Evolutionary conservation across 2,797 vertebrate genomes (phyloP).

Genomic region (Protosalanx chinensis): DNA sequence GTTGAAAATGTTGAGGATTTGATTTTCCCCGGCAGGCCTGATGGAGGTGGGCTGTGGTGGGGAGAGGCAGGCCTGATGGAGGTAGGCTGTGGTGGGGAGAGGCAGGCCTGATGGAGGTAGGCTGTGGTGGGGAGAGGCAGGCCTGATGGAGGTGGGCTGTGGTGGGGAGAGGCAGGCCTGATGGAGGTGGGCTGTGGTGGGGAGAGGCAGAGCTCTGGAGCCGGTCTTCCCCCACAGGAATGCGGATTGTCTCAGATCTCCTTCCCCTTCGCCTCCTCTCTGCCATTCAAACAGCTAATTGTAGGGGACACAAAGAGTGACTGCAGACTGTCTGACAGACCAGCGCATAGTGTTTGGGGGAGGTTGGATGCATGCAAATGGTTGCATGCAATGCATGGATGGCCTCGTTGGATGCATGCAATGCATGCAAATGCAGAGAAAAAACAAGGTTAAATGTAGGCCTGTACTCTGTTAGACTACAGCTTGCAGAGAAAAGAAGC

Average conservation of each 20-base stretch:
- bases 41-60: conserved; percentile 46
- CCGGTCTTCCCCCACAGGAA: conserved; percentile 94
- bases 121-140: conserved; percentile 45
- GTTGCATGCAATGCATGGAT: no score
- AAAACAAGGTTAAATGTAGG: conserved; percentile 4
- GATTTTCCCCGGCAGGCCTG: conserved; percentile 63
- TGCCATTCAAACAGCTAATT: conserved; percentile 80
- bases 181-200: conserved; percentile 67
- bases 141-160: conserved; percentile 18
- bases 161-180: conserved; percentile 48
- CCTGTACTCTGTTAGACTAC: no score
- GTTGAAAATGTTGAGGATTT: conserved; percentile 53
- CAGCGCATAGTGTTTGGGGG: conserved; percentile 49
- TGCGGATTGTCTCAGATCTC: conserved; percentile 86
- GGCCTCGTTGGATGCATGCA: no score
- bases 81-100: no score
- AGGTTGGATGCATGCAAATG: conserved; percentile 43
- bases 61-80: conserved; percentile 51
- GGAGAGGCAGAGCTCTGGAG: conserved; percentile 86
- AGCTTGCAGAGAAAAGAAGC: neutral
- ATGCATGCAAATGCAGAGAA: conserved; percentile 42
- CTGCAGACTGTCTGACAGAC: conserved; percentile 70
- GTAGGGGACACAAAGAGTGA: conserved; percentile 73
- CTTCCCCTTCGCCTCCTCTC: conserved; percentile 76
- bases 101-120: conserved; percentile 51